These are phyloP conservation scores for Heterohyrax brucei DNA, from an alignment of 2,797 vertebrate species.

Conservation along the genomic window DNA sequence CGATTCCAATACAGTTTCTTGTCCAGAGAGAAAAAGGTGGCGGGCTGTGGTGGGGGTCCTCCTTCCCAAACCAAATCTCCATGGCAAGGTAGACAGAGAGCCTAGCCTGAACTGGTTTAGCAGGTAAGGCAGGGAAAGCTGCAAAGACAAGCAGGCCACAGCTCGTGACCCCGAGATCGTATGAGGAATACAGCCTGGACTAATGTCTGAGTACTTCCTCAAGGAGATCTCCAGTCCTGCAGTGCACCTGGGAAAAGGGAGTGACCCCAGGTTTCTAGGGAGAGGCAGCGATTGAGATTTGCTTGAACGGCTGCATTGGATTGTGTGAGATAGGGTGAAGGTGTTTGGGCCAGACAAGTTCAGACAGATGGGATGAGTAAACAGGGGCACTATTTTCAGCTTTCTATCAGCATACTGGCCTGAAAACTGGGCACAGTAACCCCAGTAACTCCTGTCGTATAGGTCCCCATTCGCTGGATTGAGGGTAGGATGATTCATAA, in stretches of 20 bases:
- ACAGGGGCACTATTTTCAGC: background rate
- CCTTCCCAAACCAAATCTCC: background rate
- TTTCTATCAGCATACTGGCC: background rate
- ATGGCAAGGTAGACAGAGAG: background rate
- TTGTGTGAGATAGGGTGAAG: background rate
- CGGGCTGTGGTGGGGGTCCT: background rate
- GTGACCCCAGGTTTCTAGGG: background rate
- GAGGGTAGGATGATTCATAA: background rate
- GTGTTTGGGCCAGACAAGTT: background rate
- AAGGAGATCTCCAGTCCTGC: background rate
- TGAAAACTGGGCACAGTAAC: background rate
- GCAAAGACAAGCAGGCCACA: background rate
- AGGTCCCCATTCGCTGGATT: background rate
- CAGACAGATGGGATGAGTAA: background rate
- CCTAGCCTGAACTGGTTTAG: background rate
- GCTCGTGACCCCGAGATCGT: background rate
- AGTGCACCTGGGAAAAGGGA: background rate
- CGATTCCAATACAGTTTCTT: background rate
- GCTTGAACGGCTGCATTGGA: background rate
- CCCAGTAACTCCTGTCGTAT: background rate
- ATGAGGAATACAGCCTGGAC: background rate
- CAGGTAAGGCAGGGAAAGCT: background rate
- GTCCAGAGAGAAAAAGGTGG: too few species aligned
- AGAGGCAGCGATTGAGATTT: background rate
- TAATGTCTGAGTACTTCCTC: background rate